phyloP scores from a whole-genome alignment of 2,113 vertebrate species.

The Leucosticte australis region DNA sequence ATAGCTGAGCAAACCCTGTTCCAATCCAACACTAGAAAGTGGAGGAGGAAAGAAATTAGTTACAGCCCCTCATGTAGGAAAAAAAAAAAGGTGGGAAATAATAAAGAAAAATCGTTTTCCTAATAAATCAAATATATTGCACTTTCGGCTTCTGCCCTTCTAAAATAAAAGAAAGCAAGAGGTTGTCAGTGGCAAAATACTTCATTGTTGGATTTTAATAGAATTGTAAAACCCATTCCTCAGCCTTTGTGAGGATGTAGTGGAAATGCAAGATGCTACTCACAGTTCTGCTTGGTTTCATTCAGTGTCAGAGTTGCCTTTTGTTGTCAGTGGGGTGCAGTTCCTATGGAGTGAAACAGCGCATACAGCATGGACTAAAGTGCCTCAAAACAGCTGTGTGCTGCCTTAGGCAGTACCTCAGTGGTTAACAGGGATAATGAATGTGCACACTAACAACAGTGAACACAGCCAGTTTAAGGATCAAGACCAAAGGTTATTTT shows the following conservation, averaged over 20 bases:
- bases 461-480: not conserved
- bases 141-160: not conserved
- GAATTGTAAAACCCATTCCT: not conserved
- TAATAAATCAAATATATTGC: not conserved
- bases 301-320: slow-evolving; percentile 6
- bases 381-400: slow-evolving; percentile 7
- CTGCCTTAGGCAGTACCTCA: slow-evolving; percentile 4
- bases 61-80: not conserved
- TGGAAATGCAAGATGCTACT: slow-evolving; percentile 6
- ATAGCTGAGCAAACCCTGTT: not conserved
- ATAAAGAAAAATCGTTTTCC: not conserved
- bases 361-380: not conserved
- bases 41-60: not conserved
- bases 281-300: slow-evolving; percentile 15
- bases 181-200: not conserved
- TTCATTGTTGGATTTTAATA: slow-evolving; percentile 6
- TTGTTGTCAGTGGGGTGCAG: not conserved
- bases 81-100: not conserved
- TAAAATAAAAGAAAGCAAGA: slow-evolving; percentile 3
- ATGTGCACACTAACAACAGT: not conserved
- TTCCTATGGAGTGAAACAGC: not conserved
- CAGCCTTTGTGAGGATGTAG: not conserved
- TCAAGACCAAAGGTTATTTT: not conserved
- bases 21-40: not conserved
- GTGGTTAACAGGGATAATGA: slow-evolving; percentile 23